A percentile compares a stretch with the other conserved stretches of the same genome.
These are phyloP conservation scores for Zaprionus bogoriensis DNA, from an alignment of 2,888 invertebrate species.

Conservation along the genomic window DNA sequence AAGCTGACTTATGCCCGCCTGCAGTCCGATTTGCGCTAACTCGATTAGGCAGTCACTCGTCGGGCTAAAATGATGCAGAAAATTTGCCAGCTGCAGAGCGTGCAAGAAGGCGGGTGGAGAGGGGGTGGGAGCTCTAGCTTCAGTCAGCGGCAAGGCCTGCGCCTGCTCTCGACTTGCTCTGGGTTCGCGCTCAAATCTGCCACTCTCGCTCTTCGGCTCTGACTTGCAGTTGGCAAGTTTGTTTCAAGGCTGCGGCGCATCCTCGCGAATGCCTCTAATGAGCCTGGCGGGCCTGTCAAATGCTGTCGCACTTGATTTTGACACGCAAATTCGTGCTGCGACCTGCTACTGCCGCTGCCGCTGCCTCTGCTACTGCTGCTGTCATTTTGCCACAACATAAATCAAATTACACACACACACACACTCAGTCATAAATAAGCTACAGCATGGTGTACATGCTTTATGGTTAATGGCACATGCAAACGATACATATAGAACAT, in stretches of 20 bases:
- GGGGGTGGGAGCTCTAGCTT: too few species aligned
- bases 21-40: background rate
- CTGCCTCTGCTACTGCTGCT: slow-evolving; percentile 38
- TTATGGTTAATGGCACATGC: background rate
- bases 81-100: too few species aligned
- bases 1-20: too few species aligned
- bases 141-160: too few species aligned
- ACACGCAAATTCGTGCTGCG: slow-evolving; percentile 56
- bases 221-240: too few species aligned
- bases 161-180: too few species aligned
- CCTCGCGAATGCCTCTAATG: slow-evolving; percentile 54
- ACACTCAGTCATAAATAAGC: slow-evolving; percentile 23
- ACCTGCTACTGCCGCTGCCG: slow-evolving; percentile 37
- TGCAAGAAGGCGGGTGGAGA: too few species aligned
- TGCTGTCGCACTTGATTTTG: slow-evolving; percentile 68
- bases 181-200: too few species aligned
- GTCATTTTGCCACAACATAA: slow-evolving; percentile 62
- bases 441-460: slow-evolving; percentile 18
- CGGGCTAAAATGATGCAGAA: background rate
- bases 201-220: too few species aligned
- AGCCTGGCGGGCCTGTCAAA: slow-evolving; percentile 61
- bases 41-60: background rate
- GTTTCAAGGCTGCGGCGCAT: slow-evolving; percentile 1
- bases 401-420: slow-evolving; percentile 51
- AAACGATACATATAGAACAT: background rate